Conservation (phyloP, 2,797 vertebrate species). For the Philypnodon macrostomus region DNA sequence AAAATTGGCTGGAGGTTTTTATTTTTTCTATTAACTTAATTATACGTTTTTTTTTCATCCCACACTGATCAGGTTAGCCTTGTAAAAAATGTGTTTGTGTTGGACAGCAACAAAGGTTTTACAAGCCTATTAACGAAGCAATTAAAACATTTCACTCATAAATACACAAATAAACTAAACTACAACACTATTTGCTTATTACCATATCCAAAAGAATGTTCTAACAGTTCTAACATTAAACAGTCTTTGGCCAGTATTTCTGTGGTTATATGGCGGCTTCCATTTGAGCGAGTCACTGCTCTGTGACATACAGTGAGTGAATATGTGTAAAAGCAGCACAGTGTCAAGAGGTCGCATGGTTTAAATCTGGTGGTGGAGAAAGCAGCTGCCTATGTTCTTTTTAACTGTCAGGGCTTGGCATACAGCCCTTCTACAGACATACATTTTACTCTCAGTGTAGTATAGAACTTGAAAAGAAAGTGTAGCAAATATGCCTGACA, state of each 20-base stretch:
- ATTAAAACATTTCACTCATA: background rate
- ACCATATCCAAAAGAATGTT: no score
- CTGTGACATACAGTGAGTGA: slow-evolving; percentile 7
- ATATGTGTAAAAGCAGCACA: slow-evolving; percentile 28
- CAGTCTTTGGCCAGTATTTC: background rate
- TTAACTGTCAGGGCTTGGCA: slow-evolving; percentile 38
- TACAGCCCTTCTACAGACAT: background rate
- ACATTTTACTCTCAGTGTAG: background rate
- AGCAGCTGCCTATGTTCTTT: slow-evolving; percentile 44
- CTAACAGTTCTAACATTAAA: background rate
- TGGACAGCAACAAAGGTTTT: background rate
- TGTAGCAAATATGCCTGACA: no score
- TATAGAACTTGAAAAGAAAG: no score
- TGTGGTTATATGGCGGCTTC: background rate
- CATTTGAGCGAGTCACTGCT: background rate
- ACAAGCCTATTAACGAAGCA: background rate
- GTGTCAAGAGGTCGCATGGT: slow-evolving; percentile 41
- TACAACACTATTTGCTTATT: no score
- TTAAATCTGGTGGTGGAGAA: slow-evolving; percentile 42
- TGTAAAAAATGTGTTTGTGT: background rate
- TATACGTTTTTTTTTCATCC: no score
- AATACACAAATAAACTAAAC: no score
- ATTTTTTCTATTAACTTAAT: no score
- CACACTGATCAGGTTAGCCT: background rate
- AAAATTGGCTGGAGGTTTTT: no score